A percentile compares a stretch with the other conserved stretches of the same genome.
These are phyloP conservation scores for Adrianichthys oophorus DNA, from an alignment of 2,797 vertebrate species.

Conservation along the genomic window DNA sequence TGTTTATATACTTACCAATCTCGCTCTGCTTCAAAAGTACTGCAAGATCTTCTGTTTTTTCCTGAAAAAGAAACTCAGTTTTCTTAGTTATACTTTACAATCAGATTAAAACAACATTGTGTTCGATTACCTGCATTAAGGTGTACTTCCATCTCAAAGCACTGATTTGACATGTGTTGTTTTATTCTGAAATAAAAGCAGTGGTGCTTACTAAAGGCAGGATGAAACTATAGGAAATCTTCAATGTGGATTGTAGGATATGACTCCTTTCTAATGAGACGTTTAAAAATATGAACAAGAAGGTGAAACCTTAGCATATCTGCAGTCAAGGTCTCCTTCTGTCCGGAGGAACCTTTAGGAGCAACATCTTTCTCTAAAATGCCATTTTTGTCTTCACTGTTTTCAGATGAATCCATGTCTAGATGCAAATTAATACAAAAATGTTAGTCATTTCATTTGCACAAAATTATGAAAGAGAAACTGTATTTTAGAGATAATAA, in stretches of 20 bases:
- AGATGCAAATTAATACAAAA: slow-evolving; percentile 1
- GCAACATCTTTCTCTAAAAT: slow-evolving; percentile 17
- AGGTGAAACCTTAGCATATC: slow-evolving; percentile 68
- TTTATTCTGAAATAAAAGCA: slow-evolving; percentile 69
- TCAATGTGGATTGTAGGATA: neutral
- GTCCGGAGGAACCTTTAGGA: slow-evolving; percentile 14
- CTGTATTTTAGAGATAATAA: too few relatives aligned
- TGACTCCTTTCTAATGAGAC: neutral
- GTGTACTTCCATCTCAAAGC: slow-evolving; percentile 80
- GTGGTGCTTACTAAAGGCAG: neutral
- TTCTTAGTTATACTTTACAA: neutral
- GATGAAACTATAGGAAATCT: neutral
- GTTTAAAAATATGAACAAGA: neutral
- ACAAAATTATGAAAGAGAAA: too few relatives aligned
- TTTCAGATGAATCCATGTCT: slow-evolving; percentile 20
- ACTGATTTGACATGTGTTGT: slow-evolving; percentile 78
- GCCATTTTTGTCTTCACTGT: slow-evolving; percentile 17
- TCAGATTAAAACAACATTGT: neutral
- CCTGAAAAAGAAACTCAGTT: slow-evolving; percentile 44
- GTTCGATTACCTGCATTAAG: slow-evolving; percentile 64
- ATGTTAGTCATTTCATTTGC: too few relatives aligned
- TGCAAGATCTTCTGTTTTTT: slow-evolving; percentile 61
- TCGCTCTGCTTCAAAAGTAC: slow-evolving; percentile 62
- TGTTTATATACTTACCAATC: slow-evolving; percentile 67
- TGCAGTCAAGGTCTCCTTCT: slow-evolving; percentile 30